Evolutionary conservation across 2,113 vertebrate species (phyloP).

Genomic region (Leptocoma aspasia): DNA sequence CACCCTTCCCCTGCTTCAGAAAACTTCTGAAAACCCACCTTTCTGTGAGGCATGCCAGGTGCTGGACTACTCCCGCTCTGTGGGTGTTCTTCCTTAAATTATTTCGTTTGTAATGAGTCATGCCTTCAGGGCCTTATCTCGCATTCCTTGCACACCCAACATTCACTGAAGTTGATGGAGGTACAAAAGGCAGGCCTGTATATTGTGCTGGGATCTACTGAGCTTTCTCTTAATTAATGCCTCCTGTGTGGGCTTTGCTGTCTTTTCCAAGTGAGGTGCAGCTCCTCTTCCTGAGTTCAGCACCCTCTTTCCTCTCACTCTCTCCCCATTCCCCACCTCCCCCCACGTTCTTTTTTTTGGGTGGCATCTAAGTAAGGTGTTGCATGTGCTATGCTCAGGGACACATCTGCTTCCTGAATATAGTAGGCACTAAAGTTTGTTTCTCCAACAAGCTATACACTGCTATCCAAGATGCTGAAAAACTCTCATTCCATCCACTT

Average conservation of each 20-base stretch:
- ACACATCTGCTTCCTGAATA: background rate
- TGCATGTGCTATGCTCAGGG: background rate
- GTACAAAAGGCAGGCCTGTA: background rate
- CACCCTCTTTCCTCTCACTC: background rate
- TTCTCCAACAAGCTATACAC: background rate
- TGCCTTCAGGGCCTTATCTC: constrained; percentile 4
- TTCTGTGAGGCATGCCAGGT: constrained; percentile 50
- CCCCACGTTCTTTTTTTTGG: fast-evolving
- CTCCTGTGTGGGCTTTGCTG: background rate
- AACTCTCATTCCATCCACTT: background rate
- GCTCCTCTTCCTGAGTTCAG: background rate
- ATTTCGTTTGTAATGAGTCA: constrained; percentile 30
- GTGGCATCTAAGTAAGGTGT: background rate
- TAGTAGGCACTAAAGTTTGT: background rate
- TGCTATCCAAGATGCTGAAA: background rate
- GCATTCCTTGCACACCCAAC: constrained; percentile 11
- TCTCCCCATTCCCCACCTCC: fast-evolving
- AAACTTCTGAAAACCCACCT: constrained; percentile 57
- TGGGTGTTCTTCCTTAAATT: constrained; percentile 58
- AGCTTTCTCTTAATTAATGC: background rate
- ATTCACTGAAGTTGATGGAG: background rate
- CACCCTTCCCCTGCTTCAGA: constrained; percentile 23
- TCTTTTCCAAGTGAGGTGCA: background rate
- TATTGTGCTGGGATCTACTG: background rate
- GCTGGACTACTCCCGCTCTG: constrained; percentile 31